phyloP scores from a whole-genome alignment of 1,140 invertebrate genomes.

The Antheraea mylitta region DNA sequence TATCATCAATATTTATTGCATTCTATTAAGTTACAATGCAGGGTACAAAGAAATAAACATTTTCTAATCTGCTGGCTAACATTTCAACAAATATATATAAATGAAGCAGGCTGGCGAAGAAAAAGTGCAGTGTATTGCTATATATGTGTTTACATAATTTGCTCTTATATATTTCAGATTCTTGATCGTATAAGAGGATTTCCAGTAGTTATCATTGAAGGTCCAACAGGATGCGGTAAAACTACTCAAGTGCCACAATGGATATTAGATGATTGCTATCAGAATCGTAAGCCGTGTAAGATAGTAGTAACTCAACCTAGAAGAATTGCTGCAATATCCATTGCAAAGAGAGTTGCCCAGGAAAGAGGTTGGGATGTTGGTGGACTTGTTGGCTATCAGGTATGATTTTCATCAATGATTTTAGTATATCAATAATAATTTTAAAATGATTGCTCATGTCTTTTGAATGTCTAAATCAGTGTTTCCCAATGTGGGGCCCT shows the following conservation, averaged over 20 bases:
- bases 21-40: too few species aligned
- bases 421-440: neutral
- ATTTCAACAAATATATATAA: too few species aligned
- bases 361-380: slow-evolving; percentile 89
- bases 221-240: slow-evolving; percentile 89
- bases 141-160: neutral
- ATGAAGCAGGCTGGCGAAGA: too few species aligned
- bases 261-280: slow-evolving; percentile 87
- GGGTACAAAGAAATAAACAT: too few species aligned
- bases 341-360: slow-evolving; percentile 87
- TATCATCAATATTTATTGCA: too few species aligned
- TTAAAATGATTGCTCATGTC: neutral
- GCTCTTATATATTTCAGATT: slow-evolving; percentile 41
- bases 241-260: slow-evolving; percentile 94
- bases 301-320: slow-evolving; percentile 94
- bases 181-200: slow-evolving; percentile 49
- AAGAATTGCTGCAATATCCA: slow-evolving; percentile 90
- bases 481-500: too few species aligned
- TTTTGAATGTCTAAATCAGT: too few species aligned
- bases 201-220: slow-evolving; percentile 86
- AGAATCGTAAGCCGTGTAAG: slow-evolving; percentile 83
- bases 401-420: slow-evolving; percentile 43
- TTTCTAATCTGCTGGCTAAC: too few species aligned
- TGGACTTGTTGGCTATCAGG: slow-evolving; percentile 90
- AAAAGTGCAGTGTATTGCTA: too few species aligned